Evolutionary conservation across 2,113 vertebrate genomes (phyloP), one percentile per base, ranked within the genome.

Genomic region (Urocitellus parryii): DNA sequence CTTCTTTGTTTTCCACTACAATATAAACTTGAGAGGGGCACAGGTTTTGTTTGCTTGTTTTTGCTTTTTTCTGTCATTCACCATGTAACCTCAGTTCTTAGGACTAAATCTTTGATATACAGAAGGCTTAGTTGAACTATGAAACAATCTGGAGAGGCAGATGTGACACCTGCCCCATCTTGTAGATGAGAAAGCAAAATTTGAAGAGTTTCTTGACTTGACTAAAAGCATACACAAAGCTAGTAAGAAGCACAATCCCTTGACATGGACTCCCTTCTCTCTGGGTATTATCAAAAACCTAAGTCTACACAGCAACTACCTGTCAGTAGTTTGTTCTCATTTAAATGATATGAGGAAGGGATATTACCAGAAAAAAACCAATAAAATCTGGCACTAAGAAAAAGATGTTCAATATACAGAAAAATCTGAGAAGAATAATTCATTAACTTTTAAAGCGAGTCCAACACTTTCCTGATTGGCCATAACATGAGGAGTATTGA

Each of bases 391-490:
- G 9, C 24, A 73, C 61, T 93, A 67, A 91, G 18, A 53, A 80
- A 63, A 84, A 65, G 67, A 3, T 24, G 1, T 53, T 70, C 45
- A 37, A 78, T 68, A 53, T 56, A 22, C 18, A 87, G 42, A 83
- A 12, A 90, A 94, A 92, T 91, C 51, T 90, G 74, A 80, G 78
- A 94, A 84, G 2, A 80, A 48, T 65, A 37, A 70, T 5, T 92
- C 14, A 82, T 63, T 91, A 86, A 81, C 34, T 37, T 92, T 89
- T 76, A 20, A 70, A 94, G 72, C 63, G 48, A 80, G 24, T 65
- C 14, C 22, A 79, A 34, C 18, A 77, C 9, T 70, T 91, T 76
- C 56, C 37, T n/a, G 34, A 56, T 34, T 81, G 37, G 10, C 29
- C 76, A 76, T 39, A 83, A 70, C 6, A 37, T 63, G 34, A 61